These are phyloP conservation scores for Bostrychus sinensis DNA, from an alignment of 2,113 vertebrate genomes.

Conservation along the genomic window DNA sequence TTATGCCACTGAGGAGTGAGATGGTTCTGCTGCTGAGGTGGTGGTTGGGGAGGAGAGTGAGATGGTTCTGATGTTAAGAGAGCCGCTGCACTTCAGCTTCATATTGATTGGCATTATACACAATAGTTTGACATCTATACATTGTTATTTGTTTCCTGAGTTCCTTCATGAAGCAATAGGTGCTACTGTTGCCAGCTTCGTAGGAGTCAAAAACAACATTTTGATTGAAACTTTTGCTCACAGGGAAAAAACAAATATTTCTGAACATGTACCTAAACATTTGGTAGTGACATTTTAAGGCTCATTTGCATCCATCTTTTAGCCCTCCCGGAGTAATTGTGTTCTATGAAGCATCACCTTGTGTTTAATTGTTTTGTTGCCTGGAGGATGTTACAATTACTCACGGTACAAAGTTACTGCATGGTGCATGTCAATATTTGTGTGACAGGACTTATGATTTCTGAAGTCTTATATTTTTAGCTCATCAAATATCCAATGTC, in stretches of 20 bases:
- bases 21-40: no score
- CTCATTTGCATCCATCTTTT: slow-evolving; percentile 47
- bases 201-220: no score
- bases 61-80: no score
- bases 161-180: no score
- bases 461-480: background rate
- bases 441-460: background rate
- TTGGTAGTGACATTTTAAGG: slow-evolving; percentile 13
- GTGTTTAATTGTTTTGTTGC: slow-evolving; percentile 60
- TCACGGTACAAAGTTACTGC: slow-evolving; percentile 48
- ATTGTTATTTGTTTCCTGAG: no score
- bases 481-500: no score
- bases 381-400: slow-evolving; percentile 55
- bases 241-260: slow-evolving; percentile 39
- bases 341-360: slow-evolving; percentile 50
- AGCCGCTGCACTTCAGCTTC: no score
- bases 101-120: no score
- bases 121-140: no score
- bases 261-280: slow-evolving; percentile 6
- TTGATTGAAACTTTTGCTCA: slow-evolving; percentile 44
- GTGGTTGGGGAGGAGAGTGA: no score
- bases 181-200: no score
- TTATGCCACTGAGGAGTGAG: no score
- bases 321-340: slow-evolving; percentile 37
- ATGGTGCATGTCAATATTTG: slow-evolving; percentile 43